Conservation (phyloP, 2,888 invertebrate genomes). For the Theristus sp. region DNA sequence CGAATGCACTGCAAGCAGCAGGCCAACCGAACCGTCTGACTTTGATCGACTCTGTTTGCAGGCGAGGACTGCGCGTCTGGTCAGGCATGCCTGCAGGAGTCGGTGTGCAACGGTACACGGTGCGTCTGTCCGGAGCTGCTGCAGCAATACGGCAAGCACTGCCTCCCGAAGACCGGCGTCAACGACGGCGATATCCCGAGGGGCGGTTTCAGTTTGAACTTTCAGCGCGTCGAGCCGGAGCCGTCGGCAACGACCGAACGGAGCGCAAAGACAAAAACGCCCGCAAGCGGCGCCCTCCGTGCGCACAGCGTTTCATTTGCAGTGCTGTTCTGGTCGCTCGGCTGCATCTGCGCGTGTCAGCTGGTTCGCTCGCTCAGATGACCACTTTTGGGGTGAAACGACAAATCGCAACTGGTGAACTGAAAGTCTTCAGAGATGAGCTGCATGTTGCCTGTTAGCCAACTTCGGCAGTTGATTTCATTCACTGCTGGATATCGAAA, state of each 20-base stretch:
- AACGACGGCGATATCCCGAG: neutral
- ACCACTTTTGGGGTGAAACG: too few species aligned
- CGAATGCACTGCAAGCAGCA: too few species aligned
- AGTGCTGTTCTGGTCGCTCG: neutral
- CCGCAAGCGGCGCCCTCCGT: neutral
- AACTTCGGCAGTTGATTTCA: too few species aligned
- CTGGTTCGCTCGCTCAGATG: too few species aligned
- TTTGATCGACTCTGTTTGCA: too few species aligned
- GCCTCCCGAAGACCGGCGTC: constrained; percentile 14
- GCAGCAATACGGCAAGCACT: constrained; percentile 21
- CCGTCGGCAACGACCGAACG: neutral
- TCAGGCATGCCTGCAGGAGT: constrained; percentile 24
- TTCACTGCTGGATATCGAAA: too few species aligned
- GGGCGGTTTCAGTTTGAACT: neutral
- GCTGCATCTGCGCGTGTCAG: neutral
- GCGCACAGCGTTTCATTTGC: too few species aligned
- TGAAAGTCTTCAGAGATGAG: too few species aligned
- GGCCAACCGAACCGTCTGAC: too few species aligned
- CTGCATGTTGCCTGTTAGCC: too few species aligned
- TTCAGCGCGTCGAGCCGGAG: neutral
- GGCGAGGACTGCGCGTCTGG: constrained; percentile 16
- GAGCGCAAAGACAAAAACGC: neutral
- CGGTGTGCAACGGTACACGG: constrained; percentile 23
- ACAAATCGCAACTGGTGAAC: too few species aligned
- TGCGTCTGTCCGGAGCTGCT: constrained; percentile 24